phyloP scores from a whole-genome alignment of 2,113 vertebrate species.

The Melanerpes formicivorus region DNA sequence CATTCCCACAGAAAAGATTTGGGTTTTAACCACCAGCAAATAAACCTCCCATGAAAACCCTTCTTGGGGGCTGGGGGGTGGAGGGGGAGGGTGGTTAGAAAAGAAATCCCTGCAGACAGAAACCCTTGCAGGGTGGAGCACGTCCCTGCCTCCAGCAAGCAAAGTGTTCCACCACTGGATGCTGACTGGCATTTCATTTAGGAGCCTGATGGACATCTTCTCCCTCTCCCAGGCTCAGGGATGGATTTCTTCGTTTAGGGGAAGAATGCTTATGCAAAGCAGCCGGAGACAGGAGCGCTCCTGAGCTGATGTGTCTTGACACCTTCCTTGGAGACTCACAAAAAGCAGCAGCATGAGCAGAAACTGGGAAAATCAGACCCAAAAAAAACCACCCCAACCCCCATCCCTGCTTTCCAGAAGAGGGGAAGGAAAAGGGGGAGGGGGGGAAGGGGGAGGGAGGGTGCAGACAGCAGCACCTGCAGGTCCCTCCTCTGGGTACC shows the following conservation, averaged over 20 bases:
- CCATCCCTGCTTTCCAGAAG: constrained; percentile 4
- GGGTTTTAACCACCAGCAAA: background rate
- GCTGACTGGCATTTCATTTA: background rate
- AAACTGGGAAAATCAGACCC: constrained; percentile 35
- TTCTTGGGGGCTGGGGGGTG: too few species aligned
- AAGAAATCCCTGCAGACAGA: background rate
- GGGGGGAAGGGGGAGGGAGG: background rate
- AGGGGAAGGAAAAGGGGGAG: background rate
- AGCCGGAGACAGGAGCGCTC: background rate
- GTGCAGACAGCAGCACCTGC: constrained; percentile 38
- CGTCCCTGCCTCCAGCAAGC: background rate
- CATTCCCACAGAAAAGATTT: accelerated
- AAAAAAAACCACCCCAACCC: background rate
- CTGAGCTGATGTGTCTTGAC: constrained; percentile 20
- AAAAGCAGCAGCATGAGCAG: constrained; percentile 3
- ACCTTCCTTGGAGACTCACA: constrained; percentile 9
- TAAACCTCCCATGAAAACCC: background rate
- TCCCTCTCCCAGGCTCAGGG: constrained; percentile 1
- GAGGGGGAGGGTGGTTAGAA: background rate
- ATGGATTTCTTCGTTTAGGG: background rate
- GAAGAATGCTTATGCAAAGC: background rate
- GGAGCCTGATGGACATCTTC: background rate
- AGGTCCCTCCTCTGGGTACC: constrained; percentile 54
- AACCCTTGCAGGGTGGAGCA: background rate
- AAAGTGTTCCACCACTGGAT: background rate